Conservation (phyloP, 2,888 invertebrate species). For the Therioaphis trifolii region DNA sequence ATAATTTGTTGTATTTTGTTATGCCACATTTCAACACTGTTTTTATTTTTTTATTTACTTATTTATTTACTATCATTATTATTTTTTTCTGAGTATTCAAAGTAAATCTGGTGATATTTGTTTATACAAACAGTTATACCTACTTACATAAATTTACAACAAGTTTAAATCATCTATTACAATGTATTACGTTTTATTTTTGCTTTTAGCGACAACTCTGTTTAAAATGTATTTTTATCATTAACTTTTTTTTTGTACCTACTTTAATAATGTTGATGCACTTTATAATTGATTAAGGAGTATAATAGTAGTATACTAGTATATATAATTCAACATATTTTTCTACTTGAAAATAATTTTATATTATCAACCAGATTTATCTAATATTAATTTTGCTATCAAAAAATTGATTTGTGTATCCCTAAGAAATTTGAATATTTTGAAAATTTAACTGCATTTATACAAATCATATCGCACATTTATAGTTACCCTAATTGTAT, state of each 20-base stretch:
- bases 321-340: constrained; percentile 16
- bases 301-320: not conserved
- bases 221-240: constrained; percentile 5
- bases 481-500: constrained; percentile 50
- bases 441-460: constrained; percentile 38
- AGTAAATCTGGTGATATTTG: not conserved
- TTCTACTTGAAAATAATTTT: not conserved
- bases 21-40: not conserved
- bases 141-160: not conserved
- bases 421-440: constrained; percentile 2
- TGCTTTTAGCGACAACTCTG: not conserved
- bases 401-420: constrained; percentile 35
- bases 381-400: not conserved
- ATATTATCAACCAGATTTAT: not conserved
- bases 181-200: not conserved
- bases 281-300: not conserved
- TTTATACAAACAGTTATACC: not conserved
- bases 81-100: constrained; percentile 1
- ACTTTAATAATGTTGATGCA: not conserved
- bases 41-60: constrained; percentile 20
- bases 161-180: not conserved
- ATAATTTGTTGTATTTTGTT: constrained; percentile 9
- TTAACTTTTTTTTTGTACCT: not conserved
- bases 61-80: too few species aligned
- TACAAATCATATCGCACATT: constrained; percentile 52